Percentiles rank a stretch among this genome's conserved stretches.
phyloP scores from a whole-genome alignment of 1,140 invertebrate genomes.

The Dysdera silvatica region DNA sequence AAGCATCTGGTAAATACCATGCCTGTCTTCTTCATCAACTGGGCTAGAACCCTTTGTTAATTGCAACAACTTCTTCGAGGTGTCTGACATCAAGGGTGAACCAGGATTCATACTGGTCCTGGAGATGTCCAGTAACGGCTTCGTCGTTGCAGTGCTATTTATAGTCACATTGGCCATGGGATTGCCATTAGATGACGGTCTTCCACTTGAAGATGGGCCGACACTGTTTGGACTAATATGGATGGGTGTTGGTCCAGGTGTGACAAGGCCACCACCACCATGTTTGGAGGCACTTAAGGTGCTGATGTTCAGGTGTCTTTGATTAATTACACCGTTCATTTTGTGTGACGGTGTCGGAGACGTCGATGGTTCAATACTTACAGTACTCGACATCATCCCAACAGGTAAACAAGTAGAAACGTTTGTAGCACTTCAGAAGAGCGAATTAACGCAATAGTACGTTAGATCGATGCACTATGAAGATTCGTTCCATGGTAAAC shows the following conservation, averaged over 20 bases:
- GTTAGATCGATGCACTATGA: too few species aligned
- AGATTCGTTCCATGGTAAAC: too few species aligned
- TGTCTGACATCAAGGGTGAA: slow-evolving; percentile 7
- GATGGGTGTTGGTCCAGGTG: slow-evolving; percentile 10
- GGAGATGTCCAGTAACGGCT: slow-evolving; percentile 24
- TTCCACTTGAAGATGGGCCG: slow-evolving; percentile 1
- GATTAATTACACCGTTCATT: slow-evolving; percentile 25
- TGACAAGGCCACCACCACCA: slow-evolving; percentile 56
- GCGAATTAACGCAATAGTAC: too few species aligned
- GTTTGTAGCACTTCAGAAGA: too few species aligned
- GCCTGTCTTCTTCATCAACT: neutral
- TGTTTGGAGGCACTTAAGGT: slow-evolving; percentile 60
- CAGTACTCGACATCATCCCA: too few species aligned
- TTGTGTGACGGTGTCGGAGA: slow-evolving; percentile 24
- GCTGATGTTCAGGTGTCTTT: slow-evolving; percentile 54
- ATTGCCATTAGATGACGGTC: neutral
- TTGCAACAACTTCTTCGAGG: slow-evolving; percentile 1
- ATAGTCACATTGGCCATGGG: slow-evolving; percentile 24
- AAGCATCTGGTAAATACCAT: slow-evolving; percentile 53
- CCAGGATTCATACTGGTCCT: slow-evolving; percentile 22
- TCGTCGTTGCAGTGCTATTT: slow-evolving; percentile 17
- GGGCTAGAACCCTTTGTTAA: neutral
- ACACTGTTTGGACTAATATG: neutral
- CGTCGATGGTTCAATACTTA: slow-evolving; percentile 19
- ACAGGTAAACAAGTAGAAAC: too few species aligned